Conservation (phyloP, 2,888 invertebrate genomes). For the Apodemia duryi region DNA sequence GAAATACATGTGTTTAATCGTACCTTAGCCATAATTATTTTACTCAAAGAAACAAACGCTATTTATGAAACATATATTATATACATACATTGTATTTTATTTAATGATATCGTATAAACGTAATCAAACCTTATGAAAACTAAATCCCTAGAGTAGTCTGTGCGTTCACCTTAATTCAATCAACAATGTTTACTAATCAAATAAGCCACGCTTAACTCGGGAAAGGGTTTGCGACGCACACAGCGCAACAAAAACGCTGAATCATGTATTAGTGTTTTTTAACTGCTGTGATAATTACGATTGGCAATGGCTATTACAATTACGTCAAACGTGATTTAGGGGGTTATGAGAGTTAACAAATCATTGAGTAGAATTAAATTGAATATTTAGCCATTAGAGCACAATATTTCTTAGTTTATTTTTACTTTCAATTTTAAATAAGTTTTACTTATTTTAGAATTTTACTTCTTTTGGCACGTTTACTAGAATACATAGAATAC, state of each 20-base stretch:
- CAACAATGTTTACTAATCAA: slow-evolving; percentile 69
- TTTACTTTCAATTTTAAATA: background rate
- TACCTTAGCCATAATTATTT: too few relatives aligned
- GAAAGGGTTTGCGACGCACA: slow-evolving; percentile 51
- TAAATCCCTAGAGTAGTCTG: slow-evolving; percentile 41
- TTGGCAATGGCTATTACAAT: background rate
- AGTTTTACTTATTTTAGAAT: background rate
- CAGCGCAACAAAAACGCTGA: slow-evolving; percentile 39
- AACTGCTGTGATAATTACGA: slow-evolving; percentile 9
- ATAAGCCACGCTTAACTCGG: slow-evolving; percentile 69
- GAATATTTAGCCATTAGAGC: background rate
- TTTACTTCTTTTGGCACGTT: too few relatives aligned
- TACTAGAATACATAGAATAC: too few relatives aligned
- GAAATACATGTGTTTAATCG: too few relatives aligned
- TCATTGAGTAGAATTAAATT: background rate
- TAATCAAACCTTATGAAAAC: slow-evolving; percentile 46
- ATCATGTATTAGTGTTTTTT: slow-evolving; percentile 26
- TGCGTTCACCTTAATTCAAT: slow-evolving; percentile 74
- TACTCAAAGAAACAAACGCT: too few relatives aligned
- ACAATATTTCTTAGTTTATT: background rate
- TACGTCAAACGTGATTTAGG: background rate
- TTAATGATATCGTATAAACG: slow-evolving; percentile 27
- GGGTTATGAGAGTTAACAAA: background rate
- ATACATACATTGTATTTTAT: slow-evolving; percentile 6
- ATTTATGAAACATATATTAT: too few relatives aligned